Conservation (phyloP, 2,888 invertebrate genomes). For the Lingula anatina region DNA sequence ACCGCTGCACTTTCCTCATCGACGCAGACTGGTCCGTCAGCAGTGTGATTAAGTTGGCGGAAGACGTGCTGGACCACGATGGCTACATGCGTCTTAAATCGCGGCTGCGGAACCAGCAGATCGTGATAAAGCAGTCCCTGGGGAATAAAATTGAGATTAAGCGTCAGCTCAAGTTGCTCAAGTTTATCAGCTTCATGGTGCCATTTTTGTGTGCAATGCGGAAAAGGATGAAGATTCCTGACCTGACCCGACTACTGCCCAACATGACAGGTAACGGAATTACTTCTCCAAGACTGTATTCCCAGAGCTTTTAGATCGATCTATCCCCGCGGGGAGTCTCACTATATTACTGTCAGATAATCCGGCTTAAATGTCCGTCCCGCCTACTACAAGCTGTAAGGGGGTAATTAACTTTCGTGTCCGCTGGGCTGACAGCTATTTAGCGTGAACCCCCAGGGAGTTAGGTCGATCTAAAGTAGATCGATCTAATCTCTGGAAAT, state of each 20-base stretch:
- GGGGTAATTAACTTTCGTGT: too few relatives aligned
- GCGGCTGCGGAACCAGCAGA: constrained; percentile 45
- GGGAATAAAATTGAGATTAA: constrained; percentile 35
- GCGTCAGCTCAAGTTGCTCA: constrained; percentile 39
- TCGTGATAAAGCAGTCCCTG: constrained; percentile 37
- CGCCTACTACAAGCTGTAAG: too few relatives aligned
- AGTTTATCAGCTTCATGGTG: constrained; percentile 45
- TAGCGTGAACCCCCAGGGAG: too few relatives aligned
- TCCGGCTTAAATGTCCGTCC: too few relatives aligned
- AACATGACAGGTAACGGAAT: constrained; percentile 34
- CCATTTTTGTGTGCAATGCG: constrained; percentile 49
- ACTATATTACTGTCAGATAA: too few relatives aligned
- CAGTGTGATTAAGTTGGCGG: constrained; percentile 34
- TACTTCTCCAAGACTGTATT: too few relatives aligned
- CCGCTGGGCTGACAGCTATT: too few relatives aligned
- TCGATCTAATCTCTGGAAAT: too few relatives aligned
- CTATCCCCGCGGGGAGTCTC: too few relatives aligned
- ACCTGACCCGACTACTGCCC: constrained; percentile 33
- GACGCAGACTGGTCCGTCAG: constrained; percentile 42
- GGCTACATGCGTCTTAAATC: constrained; percentile 47
- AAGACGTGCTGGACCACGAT: constrained; percentile 39
- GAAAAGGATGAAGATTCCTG: constrained; percentile 50
- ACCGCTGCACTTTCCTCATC: constrained; percentile 39
- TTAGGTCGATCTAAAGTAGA: too few relatives aligned
- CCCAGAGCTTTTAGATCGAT: too few relatives aligned